Evolutionary conservation across 1,140 invertebrate genomes (phyloP).

Genomic region (Thrips palmi): DNA sequence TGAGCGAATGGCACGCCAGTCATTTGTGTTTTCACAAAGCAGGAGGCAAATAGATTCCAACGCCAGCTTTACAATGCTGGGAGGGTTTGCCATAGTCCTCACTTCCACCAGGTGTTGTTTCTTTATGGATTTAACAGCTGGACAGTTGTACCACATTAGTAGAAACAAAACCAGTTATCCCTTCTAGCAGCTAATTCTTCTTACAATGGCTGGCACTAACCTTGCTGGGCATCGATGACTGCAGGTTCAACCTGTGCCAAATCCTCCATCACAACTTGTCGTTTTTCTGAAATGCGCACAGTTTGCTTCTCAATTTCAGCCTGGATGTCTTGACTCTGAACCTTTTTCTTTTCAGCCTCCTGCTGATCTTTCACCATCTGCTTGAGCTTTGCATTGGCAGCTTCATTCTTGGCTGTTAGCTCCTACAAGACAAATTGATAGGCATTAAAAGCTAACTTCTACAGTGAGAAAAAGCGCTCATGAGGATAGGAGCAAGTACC

Average conservation of each 20-base stretch:
- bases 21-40: constrained; percentile 69
- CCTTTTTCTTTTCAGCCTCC: constrained; percentile 98
- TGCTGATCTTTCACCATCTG: constrained; percentile 99
- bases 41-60: no score
- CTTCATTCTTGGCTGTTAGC: constrained; percentile 95
- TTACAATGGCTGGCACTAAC: constrained; percentile 47
- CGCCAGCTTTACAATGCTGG: constrained; percentile 80
- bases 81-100: constrained; percentile 86
- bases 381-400: constrained; percentile 93
- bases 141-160: no score
- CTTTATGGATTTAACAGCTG: no score
- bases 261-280: constrained; percentile 84
- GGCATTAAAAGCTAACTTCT: background rate
- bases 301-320: constrained; percentile 76
- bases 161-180: constrained; percentile 94
- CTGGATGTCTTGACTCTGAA: constrained; percentile 94
- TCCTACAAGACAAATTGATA: constrained; percentile 35
- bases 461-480: background rate
- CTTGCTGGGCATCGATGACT: constrained; percentile 93
- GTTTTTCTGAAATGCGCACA: constrained; percentile 80
- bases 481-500: no score
- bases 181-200: constrained; percentile 69
- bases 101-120: constrained; percentile 89
- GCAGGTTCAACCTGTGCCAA: constrained; percentile 93
- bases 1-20: constrained; percentile 89